These are phyloP conservation scores for Cervus canadensis DNA, from an alignment of 2,113 vertebrate genomes.

Conservation along the genomic window DNA sequence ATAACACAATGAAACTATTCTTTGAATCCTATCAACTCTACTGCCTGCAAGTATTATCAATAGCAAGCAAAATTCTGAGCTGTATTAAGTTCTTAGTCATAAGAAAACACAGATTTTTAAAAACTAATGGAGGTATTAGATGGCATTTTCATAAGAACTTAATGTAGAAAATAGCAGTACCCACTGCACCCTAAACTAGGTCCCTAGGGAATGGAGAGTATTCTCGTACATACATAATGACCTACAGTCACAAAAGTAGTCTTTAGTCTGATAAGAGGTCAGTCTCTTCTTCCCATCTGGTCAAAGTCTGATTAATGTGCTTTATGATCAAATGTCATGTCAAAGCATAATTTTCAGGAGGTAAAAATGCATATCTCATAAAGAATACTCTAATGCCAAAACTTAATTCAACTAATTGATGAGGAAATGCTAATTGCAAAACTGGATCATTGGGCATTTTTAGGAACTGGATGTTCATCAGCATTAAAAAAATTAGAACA, in stretches of 20 bases:
- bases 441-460: background rate
- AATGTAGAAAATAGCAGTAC: background rate
- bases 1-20: background rate
- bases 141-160: background rate
- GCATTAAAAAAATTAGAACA: background rate
- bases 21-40: background rate
- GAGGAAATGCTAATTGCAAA: background rate
- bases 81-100: background rate
- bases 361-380: background rate
- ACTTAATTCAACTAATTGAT: background rate
- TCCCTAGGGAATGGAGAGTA: background rate
- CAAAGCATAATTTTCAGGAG: background rate
- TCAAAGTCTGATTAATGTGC: background rate
- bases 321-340: background rate
- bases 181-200: background rate
- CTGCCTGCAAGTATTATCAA: background rate
- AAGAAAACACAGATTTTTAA: background rate
- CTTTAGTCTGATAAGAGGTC: background rate
- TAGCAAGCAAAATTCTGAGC: background rate
- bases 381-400: background rate
- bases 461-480: background rate
- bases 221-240: background rate
- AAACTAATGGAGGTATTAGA: background rate
- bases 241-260: background rate
- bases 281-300: background rate